Percentiles rank a stretch among this genome's conserved stretches.
Conservation (phyloP, 1,140 invertebrate genomes). For the Orius insidiosus region DNA sequence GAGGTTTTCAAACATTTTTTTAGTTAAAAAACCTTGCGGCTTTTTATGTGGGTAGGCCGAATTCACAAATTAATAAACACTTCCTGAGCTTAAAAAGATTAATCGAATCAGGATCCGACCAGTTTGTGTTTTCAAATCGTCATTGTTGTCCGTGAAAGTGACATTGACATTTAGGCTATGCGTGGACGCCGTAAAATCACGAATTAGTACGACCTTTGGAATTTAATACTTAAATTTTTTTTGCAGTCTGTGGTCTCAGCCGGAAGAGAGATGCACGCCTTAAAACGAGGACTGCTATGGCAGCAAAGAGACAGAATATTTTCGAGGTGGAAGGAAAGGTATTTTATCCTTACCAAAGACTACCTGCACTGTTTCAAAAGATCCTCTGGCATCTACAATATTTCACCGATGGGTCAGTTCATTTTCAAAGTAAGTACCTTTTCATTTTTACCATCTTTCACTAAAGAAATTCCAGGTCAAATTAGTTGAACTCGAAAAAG, state of each 20-base stretch:
- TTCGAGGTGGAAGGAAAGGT: constrained; percentile 50
- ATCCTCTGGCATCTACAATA: constrained; percentile 37
- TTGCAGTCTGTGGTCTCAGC: constrained; percentile 21
- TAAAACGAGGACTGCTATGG: constrained; percentile 45
- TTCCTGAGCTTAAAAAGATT: too few relatives aligned
- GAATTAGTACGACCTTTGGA: too few relatives aligned
- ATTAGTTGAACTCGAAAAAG: constrained; percentile 42
- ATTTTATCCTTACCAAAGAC: constrained; percentile 47
- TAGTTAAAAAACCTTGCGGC: too few relatives aligned
- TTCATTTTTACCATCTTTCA: not conserved
- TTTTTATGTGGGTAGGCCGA: too few relatives aligned
- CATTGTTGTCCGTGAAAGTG: too few relatives aligned
- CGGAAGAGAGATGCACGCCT: constrained; percentile 26
- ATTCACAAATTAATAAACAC: too few relatives aligned
- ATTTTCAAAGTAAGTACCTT: constrained; percentile 39
- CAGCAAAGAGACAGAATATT: constrained; percentile 47
- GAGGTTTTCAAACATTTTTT: too few relatives aligned
- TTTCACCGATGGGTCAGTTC: constrained; percentile 53
- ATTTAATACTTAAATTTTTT: constrained; percentile 7
- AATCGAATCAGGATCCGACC: too few relatives aligned
- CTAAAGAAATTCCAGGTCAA: too few relatives aligned
- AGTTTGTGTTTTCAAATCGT: too few relatives aligned
- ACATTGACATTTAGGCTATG: too few relatives aligned
- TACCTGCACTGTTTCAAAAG: constrained; percentile 51
- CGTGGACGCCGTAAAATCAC: too few relatives aligned